phyloP scores from a whole-genome alignment of 2,888 invertebrate genomes.

The Caenorhabditis japonica region DNA sequence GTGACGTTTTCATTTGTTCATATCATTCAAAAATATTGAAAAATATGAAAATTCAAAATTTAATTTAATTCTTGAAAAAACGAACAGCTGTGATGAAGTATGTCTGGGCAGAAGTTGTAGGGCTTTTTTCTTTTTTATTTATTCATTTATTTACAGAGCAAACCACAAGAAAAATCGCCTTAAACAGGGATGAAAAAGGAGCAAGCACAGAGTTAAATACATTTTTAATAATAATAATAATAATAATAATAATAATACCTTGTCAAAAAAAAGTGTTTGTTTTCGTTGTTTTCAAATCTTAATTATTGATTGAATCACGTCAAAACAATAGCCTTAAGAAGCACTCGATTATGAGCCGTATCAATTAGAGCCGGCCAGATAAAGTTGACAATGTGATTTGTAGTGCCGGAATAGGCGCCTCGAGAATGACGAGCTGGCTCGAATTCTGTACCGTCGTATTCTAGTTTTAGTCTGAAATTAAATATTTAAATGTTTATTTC shows the following conservation, averaged over 20 bases:
- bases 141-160: constrained; percentile 35
- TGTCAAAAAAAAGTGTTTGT: too few relatives aligned
- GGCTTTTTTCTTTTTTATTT: not conserved
- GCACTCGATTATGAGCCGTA: constrained; percentile 53
- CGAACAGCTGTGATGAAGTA: too few relatives aligned
- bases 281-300: too few relatives aligned
- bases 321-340: constrained; percentile 65
- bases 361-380: constrained; percentile 68
- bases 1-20: too few relatives aligned
- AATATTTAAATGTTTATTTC: too few relatives aligned
- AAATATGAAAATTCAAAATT: too few relatives aligned
- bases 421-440: constrained; percentile 59
- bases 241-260: too few relatives aligned
- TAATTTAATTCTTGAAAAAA: too few relatives aligned
- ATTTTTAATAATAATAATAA: not conserved
- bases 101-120: not conserved
- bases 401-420: constrained; percentile 45
- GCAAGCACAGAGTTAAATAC: constrained; percentile 1
- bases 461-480: constrained; percentile 62
- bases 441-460: constrained; percentile 60
- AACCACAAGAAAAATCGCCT: constrained; percentile 1
- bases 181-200: too few relatives aligned
- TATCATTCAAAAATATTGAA: too few relatives aligned
- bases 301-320: too few relatives aligned
- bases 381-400: constrained; percentile 53